Percentiles rank a stretch among this genome's conserved stretches.
These are phyloP conservation scores for Pimpla rufipes DNA, from an alignment of 2,888 invertebrate species.

Conservation along the genomic window DNA sequence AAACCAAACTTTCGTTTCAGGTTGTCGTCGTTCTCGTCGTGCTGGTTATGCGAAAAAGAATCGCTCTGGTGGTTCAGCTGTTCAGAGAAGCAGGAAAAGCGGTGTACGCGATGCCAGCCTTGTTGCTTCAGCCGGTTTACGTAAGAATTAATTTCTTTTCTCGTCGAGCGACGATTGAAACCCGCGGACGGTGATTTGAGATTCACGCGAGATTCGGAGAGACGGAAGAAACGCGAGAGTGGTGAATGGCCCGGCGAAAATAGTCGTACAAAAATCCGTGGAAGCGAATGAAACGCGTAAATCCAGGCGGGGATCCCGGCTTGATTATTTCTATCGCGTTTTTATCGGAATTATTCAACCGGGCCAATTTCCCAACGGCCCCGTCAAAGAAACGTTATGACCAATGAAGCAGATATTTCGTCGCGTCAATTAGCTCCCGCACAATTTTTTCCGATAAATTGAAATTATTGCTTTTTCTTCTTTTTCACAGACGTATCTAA, in stretches of 20 bases:
- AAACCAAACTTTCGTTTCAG: no score
- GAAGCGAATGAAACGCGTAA: neutral
- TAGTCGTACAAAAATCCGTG: neutral
- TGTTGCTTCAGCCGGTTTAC: constrained; percentile 88
- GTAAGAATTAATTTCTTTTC: constrained; percentile 83
- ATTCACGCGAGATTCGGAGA: no score
- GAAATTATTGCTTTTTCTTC: no score
- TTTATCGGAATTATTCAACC: neutral
- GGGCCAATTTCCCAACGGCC: neutral
- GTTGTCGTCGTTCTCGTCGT: constrained; percentile 87
- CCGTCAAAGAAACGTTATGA: neutral
- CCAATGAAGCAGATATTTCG: neutral
- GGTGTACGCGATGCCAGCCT: constrained; percentile 87
- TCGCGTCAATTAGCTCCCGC: neutral
- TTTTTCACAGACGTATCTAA: constrained; percentile 87
- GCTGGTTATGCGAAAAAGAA: constrained; percentile 88
- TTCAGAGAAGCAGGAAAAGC: constrained; percentile 90
- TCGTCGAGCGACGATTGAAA: neutral
- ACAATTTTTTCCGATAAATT: constrained; percentile 3
- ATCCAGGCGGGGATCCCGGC: no score
- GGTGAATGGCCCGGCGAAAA: neutral
- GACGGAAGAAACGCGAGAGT: no score
- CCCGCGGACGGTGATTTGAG: no score
- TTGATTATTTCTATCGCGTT: no score
- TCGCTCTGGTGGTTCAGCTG: constrained; percentile 88